A percentile compares a stretch with the other conserved stretches of the same genome.
phyloP scores from a whole-genome alignment of 2,113 vertebrate species.

The Sakesphorus luctuosus region DNA sequence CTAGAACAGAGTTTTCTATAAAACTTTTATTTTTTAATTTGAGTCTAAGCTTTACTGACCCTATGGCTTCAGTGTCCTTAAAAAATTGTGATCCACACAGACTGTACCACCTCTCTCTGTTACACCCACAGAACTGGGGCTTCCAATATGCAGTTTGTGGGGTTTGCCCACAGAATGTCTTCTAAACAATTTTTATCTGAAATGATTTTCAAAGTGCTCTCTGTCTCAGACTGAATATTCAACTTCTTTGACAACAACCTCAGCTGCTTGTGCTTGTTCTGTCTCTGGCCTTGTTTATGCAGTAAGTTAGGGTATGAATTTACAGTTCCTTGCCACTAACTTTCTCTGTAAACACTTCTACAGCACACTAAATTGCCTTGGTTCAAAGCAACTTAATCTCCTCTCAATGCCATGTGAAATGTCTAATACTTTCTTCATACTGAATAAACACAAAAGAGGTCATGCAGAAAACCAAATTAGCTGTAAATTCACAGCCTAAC shows the following conservation, averaged over 20 bases:
- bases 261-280: background rate
- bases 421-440: background rate
- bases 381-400: background rate
- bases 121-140: fast-evolving
- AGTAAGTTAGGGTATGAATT: background rate
- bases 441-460: background rate
- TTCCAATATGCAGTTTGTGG: background rate
- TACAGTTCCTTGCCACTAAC: background rate
- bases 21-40: background rate
- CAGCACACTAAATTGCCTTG: background rate
- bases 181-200: background rate
- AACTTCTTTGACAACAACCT: background rate
- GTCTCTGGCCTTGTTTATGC: background rate
- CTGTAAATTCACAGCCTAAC: background rate
- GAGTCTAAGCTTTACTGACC: background rate
- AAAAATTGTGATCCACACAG: background rate
- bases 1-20: background rate
- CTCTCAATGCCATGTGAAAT: background rate
- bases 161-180: background rate
- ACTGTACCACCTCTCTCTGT: background rate
- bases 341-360: background rate
- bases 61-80: background rate
- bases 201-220: background rate
- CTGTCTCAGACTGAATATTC: background rate
- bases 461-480: background rate